These are phyloP conservation scores for Bibio marci DNA, from an alignment of 2,888 invertebrate genomes.

Conservation along the genomic window DNA sequence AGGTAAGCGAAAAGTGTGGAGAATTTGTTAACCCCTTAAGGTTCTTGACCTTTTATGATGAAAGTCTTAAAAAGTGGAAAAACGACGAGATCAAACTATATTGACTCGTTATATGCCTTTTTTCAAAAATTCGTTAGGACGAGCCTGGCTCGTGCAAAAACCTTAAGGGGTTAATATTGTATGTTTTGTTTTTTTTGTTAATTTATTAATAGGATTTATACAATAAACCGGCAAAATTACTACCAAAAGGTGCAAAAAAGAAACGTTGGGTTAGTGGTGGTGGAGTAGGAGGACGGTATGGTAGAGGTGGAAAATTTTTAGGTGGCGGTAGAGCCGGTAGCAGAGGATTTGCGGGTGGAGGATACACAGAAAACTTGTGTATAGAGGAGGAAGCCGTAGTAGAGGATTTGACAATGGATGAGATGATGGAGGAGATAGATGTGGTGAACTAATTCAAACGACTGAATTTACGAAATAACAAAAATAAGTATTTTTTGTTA, in stretches of 20 bases:
- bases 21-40: not conserved
- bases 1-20: slow-evolving; percentile 31
- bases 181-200: too few species aligned
- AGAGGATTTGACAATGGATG: slow-evolving; percentile 26
- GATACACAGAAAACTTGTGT: too few species aligned
- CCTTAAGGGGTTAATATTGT: too few species aligned
- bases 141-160: too few species aligned
- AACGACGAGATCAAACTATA: too few species aligned
- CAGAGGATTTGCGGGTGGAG: slow-evolving; percentile 17
- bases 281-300: slow-evolving; percentile 17
- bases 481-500: too few species aligned
- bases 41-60: too few species aligned
- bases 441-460: too few species aligned
- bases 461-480: too few species aligned
- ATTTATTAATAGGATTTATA: slow-evolving; percentile 58
- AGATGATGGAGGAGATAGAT: slow-evolving; percentile 22
- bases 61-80: too few species aligned
- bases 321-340: slow-evolving; percentile 19
- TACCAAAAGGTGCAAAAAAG: slow-evolving; percentile 37
- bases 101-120: too few species aligned
- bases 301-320: slow-evolving; percentile 31
- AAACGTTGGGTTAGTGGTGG: slow-evolving; percentile 26
- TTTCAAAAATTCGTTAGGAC: too few species aligned
- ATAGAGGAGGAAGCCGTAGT: slow-evolving; percentile 27
- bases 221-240: slow-evolving; percentile 84